Evolutionary conservation across 2,113 vertebrate species (phyloP).

Genomic region (Sapayoa aenigma): DNA sequence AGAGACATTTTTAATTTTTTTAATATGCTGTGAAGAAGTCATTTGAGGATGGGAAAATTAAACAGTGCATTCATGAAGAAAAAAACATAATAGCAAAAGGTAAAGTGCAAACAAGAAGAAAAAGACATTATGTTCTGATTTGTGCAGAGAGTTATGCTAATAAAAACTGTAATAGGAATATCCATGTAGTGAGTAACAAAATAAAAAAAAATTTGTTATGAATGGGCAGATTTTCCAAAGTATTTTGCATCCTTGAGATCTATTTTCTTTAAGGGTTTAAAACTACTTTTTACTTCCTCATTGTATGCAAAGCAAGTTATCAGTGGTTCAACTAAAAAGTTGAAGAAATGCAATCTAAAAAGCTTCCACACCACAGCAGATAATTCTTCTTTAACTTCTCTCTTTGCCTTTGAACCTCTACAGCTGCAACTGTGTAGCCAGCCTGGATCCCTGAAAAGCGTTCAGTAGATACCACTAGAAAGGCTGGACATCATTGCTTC

Average conservation of each 20-base stretch:
- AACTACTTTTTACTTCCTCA: not conserved
- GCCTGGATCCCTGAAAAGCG: not conserved
- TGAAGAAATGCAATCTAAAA: too few species aligned
- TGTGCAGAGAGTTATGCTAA: not conserved
- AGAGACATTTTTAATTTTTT: not conserved
- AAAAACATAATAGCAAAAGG: not conserved
- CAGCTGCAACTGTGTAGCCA: not conserved
- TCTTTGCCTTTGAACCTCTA: not conserved
- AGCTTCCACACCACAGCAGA: not conserved
- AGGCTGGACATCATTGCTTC: not conserved
- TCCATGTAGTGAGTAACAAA: not conserved
- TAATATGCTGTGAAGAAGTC: not conserved
- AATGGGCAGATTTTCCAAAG: not conserved
- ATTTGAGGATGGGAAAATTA: not conserved
- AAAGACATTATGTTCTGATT: not conserved
- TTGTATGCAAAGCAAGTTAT: not conserved
- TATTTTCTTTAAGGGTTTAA: not conserved
- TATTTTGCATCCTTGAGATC: not conserved
- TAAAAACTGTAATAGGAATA: not conserved
- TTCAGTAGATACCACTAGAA: not conserved
- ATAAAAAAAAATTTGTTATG: not conserved
- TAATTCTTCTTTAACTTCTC: not conserved
- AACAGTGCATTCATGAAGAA: not conserved
- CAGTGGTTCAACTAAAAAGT: not conserved
- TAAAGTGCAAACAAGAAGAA: not conserved